Conservation (phyloP, 2,113 vertebrate genomes). For the Calidris pugnax region DNA sequence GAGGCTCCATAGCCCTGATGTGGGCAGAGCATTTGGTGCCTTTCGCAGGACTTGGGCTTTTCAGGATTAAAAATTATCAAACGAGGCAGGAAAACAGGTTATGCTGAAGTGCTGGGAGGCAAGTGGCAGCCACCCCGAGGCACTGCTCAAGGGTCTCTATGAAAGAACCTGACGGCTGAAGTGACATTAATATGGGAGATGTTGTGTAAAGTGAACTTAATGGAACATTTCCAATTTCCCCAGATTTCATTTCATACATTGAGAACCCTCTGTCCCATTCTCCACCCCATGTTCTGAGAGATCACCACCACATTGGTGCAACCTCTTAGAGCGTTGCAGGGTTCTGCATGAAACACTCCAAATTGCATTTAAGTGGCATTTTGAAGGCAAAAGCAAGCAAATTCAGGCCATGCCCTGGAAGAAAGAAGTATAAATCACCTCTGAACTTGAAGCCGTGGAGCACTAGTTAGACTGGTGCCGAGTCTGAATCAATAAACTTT, state of each 20-base stretch:
- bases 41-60: background rate
- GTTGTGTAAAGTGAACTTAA: background rate
- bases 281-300: background rate
- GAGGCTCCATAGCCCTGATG: background rate
- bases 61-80: background rate
- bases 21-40: background rate
- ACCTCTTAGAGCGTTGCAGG: fast-evolving
- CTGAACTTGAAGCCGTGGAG: background rate
- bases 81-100: background rate
- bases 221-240: background rate
- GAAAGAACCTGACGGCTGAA: background rate
- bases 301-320: background rate
- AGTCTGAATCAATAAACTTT: background rate
- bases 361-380: background rate
- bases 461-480: background rate
- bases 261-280: background rate
- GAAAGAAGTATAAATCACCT: background rate
- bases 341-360: background rate
- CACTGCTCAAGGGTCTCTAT: background rate
- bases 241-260: background rate
- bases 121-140: background rate
- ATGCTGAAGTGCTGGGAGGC: background rate
- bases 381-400: background rate
- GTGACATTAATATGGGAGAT: background rate
- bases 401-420: background rate